phyloP scores from a whole-genome alignment of 2,113 vertebrate species.

The Setophaga coronata region DNA sequence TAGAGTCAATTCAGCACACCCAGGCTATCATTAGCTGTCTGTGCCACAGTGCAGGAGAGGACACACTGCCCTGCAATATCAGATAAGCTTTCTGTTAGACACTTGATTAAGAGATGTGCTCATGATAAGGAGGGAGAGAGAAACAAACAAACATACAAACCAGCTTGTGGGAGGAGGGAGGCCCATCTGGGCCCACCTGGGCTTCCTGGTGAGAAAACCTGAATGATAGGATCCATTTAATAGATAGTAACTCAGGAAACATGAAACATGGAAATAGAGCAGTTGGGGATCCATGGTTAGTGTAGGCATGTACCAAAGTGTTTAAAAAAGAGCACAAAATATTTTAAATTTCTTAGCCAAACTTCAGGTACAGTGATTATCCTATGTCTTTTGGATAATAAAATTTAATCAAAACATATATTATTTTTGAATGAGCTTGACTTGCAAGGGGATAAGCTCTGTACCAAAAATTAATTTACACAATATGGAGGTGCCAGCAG shows the following conservation, averaged over 20 bases:
- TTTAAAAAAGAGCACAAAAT: neutral
- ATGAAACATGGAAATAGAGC: neutral
- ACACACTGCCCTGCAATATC: neutral
- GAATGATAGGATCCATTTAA: neutral
- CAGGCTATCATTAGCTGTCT: neutral
- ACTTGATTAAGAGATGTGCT: neutral
- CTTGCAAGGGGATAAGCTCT: neutral
- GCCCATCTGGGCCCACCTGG: neutral
- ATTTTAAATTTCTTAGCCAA: neutral
- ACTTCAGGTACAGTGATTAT: too few relatives aligned
- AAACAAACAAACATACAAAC: neutral
- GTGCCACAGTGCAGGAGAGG: neutral
- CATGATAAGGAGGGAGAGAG: neutral
- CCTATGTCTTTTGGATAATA: neutral
- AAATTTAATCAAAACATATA: neutral
- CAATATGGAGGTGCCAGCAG: neutral
- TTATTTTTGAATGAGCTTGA: neutral
- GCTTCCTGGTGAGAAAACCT: neutral
- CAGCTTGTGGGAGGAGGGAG: neutral
- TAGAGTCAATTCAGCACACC: neutral
- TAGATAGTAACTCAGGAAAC: neutral
- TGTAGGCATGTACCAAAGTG: neutral
- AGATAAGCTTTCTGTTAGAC: neutral
- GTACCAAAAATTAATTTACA: neutral
- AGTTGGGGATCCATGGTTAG: neutral